phyloP scores from a whole-genome alignment of 2,888 invertebrate species.

The Lochmaea crataegi region DNA sequence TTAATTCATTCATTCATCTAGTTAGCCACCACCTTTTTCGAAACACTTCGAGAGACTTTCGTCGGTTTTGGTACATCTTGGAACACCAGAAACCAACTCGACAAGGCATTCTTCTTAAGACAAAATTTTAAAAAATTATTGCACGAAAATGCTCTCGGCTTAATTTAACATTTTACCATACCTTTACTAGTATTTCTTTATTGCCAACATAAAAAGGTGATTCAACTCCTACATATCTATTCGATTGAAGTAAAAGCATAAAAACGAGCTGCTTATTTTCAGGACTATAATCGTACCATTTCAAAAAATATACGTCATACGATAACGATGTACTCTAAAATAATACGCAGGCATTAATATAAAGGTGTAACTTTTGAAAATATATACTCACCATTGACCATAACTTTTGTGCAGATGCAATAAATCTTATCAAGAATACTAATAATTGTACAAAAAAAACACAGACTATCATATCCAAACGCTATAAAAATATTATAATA shows the following conservation, averaged over 20 bases:
- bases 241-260: background rate
- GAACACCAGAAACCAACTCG: no score
- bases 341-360: background rate
- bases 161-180: background rate
- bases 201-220: background rate
- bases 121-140: no score
- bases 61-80: no score
- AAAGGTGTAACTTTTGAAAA: no score
- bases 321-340: background rate
- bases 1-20: no score
- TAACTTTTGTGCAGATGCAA: background rate
- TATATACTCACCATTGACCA: background rate
- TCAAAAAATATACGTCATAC: background rate
- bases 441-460: background rate
- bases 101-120: no score
- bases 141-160: background rate
- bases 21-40: no score
- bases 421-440: background rate
- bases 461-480: background rate
- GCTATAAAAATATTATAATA: background rate
- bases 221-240: background rate
- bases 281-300: conserved; percentile 3
- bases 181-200: background rate
- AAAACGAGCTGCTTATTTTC: background rate
- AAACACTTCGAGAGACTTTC: no score